Conservation (phyloP, 2,888 invertebrate genomes). For the Cremastobaeus sp. region DNA sequence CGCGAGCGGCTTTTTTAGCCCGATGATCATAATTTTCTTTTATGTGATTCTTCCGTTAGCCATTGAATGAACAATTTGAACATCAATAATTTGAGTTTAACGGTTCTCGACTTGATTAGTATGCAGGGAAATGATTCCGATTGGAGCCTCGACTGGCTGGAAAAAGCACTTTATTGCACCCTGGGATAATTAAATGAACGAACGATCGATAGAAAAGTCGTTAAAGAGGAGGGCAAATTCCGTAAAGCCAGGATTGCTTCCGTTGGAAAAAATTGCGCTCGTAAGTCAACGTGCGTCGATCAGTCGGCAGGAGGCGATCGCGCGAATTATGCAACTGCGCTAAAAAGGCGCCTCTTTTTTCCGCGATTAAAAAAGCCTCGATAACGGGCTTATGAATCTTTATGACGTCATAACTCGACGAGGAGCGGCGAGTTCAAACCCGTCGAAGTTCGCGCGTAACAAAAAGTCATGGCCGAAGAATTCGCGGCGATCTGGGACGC, state of each 20-base stretch:
- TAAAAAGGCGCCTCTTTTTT: slow-evolving; percentile 12
- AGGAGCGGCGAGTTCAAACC: slow-evolving; percentile 18
- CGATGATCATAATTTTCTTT: too few relatives aligned
- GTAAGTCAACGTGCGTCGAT: background rate
- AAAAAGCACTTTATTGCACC: too few relatives aligned
- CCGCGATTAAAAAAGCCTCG: background rate
- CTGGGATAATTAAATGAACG: too few relatives aligned
- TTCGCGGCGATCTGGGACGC: slow-evolving; percentile 29
- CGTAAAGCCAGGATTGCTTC: background rate
- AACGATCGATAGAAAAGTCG: too few relatives aligned
- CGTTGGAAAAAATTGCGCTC: background rate
- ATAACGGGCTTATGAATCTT: slow-evolving; percentile 12
- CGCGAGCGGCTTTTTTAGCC: too few relatives aligned
- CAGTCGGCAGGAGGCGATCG: slow-evolving; percentile 2
- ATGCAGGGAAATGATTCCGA: slow-evolving; percentile 13
- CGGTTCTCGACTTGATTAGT: slow-evolving; percentile 27
- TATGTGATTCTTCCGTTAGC: too few relatives aligned
- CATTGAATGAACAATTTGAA: too few relatives aligned
- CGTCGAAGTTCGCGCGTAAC: slow-evolving; percentile 16
- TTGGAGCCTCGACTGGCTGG: too few relatives aligned
- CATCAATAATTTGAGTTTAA: too few relatives aligned
- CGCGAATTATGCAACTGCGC: slow-evolving; percentile 11
- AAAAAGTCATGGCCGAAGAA: slow-evolving; percentile 23
- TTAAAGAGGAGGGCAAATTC: too few relatives aligned
- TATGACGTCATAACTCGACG: slow-evolving; percentile 13